Base-by-base conservation (phyloP, 2,797 vertebrate species). In the Diplodus puntazzo region DNA sequence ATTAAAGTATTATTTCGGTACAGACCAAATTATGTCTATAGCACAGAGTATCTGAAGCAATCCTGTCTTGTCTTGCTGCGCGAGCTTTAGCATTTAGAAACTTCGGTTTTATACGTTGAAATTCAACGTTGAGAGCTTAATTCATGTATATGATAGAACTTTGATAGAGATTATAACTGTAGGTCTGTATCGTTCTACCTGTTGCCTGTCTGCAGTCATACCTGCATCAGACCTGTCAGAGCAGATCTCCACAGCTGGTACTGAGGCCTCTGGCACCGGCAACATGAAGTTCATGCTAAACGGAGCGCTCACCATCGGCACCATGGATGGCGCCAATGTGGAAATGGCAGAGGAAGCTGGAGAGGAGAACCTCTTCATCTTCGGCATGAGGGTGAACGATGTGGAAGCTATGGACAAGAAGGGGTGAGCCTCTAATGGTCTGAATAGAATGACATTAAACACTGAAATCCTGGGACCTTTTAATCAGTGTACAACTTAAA, bases 261-360 rank as follows among this genome's bases (percentile, higher is more conserved):
- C 97, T 0, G 97, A 98, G 93, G 97, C 97, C 45, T 98, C 97
- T 0, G 97, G 97, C 72, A 98, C 97, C 0, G 97, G 97, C 27
- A 98, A 98, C 94, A 98, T 98, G 97, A 98, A 98, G 90, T 98
- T 97, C 90, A 98, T 98, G 97, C 90, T 98, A 79, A 98, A 97
- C 0, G 97, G 97, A 0, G 96, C 97, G 0, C 96, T 98, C 81
- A 98, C 97, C 79, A 97, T 98, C 0, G 97, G 97, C 77, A 98
- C 97, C 84, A 97, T 98, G 97, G 97, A 98, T 0, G 97, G 97
- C 0, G 97, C 97, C 87, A 98, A 98, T 0, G 97, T 98, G 80
- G 97, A 98, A 84, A 98, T 98, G 97, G 97, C 97, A 0, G 97
- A 98, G 83, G 97, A 98, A 82, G 97, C 97, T 0, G 96, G 96